A percentile compares a stretch with the other conserved stretches of the same genome.
phyloP scores from a whole-genome alignment of 2,797 vertebrate species.

The Peromyscus aztecus region DNA sequence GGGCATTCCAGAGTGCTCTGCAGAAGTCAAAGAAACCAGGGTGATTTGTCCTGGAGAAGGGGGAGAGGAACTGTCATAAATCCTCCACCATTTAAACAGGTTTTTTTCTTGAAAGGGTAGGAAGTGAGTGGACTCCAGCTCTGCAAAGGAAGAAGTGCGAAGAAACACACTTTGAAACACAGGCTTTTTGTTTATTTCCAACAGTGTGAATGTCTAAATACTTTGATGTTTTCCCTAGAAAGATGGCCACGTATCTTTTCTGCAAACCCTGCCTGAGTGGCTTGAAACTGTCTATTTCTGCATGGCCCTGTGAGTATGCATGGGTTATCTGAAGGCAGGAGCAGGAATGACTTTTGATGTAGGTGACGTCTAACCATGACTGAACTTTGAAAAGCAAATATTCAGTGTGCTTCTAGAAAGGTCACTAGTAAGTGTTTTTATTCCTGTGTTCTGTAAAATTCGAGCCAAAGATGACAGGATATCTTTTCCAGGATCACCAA shows the following conservation, averaged over 20 bases:
- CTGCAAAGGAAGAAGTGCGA: constrained; percentile 11
- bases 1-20: constrained; percentile 47
- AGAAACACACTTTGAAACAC: constrained; percentile 9
- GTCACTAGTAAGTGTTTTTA: constrained; percentile 66
- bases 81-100: constrained; percentile 67
- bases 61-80: constrained; percentile 61
- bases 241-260: neutral
- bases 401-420: constrained; percentile 72
- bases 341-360: constrained; percentile 42
- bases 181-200: constrained; percentile 53
- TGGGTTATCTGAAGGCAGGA: constrained; percentile 44
- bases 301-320: neutral
- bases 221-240: neutral
- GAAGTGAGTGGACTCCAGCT: constrained; percentile 39
- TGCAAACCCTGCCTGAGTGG: neutral
- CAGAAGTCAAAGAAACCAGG: constrained; percentile 62
- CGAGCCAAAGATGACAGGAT: constrained; percentile 61
- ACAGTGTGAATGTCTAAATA: neutral
- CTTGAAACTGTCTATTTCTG: neutral
- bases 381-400: constrained; percentile 75
- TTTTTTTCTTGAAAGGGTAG: constrained; percentile 24
- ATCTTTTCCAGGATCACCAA: constrained; percentile 20
- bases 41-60: constrained; percentile 68
- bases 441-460: constrained; percentile 65
- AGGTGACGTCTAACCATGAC: constrained; percentile 54